Conservation (phyloP, 1,140 invertebrate genomes). For the Pectinophora gossypiella region DNA sequence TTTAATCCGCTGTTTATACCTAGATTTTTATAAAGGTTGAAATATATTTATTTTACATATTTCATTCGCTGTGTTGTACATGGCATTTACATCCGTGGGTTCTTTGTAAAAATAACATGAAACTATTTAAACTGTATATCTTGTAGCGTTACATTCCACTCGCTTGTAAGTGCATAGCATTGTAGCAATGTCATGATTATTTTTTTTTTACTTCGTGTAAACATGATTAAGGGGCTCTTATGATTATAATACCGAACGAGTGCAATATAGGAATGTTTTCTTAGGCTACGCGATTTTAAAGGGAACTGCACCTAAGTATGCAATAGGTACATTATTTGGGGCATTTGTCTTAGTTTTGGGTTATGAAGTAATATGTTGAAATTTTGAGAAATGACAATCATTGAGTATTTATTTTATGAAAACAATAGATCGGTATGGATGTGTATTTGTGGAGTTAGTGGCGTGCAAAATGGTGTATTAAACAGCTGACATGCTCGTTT, state of each 20-base stretch:
- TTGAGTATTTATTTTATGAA: no score
- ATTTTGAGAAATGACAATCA: no score
- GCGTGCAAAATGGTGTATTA: no score
- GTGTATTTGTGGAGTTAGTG: no score
- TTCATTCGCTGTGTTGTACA: constrained; percentile 8
- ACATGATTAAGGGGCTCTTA: constrained; percentile 18
- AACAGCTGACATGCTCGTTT: no score
- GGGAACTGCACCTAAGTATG: background rate
- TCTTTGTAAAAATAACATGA: constrained; percentile 26
- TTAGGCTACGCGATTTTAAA: constrained; percentile 22
- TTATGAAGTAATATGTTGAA: background rate
- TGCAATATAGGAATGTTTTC: no score
- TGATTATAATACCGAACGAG: constrained; percentile 18
- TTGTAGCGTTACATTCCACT: constrained; percentile 46
- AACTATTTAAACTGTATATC: constrained; percentile 21
- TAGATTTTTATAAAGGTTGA: background rate
- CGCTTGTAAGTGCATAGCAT: constrained; percentile 37
- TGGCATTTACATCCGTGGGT: constrained; percentile 12
- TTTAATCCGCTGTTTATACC: background rate
- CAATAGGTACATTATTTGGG: background rate
- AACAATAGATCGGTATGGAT: no score
- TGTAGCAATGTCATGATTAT: constrained; percentile 33
- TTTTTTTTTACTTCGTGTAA: constrained; percentile 14
- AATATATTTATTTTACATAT: background rate
- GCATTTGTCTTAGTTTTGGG: background rate